These are phyloP conservation scores for Dissostichus mawsoni DNA, from an alignment of 2,113 vertebrate species.

Conservation along the genomic window DNA sequence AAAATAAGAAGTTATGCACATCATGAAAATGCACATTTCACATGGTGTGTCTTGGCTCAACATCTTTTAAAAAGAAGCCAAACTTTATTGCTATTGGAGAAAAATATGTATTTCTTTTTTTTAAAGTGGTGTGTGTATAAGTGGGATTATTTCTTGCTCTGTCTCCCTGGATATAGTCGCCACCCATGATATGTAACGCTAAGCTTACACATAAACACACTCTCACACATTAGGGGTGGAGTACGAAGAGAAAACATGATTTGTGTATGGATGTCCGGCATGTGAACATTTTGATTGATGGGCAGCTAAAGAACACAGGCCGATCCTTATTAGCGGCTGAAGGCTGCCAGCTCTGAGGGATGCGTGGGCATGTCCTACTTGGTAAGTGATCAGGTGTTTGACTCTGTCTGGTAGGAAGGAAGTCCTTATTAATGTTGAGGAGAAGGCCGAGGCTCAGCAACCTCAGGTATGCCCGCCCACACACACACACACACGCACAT, in stretches of 20 bases:
- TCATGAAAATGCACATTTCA: slow-evolving; percentile 79
- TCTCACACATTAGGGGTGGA: slow-evolving; percentile 60
- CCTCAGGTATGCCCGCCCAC: slow-evolving; percentile 80
- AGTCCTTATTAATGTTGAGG: slow-evolving; percentile 81
- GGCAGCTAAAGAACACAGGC: slow-evolving; percentile 70
- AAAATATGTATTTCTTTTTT: slow-evolving; percentile 49
- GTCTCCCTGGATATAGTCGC: slow-evolving; percentile 49
- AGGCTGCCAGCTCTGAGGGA: slow-evolving; percentile 73
- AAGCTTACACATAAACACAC: slow-evolving; percentile 59
- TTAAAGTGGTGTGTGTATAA: slow-evolving; percentile 54
- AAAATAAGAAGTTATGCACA: slow-evolving; percentile 76
- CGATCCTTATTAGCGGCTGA: slow-evolving; percentile 67
- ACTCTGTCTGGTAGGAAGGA: slow-evolving; percentile 84
- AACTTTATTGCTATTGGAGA: slow-evolving; percentile 58
- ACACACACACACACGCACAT: slow-evolving; percentile 50
- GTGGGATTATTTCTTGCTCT: slow-evolving; percentile 59
- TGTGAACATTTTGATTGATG: slow-evolving; percentile 72
- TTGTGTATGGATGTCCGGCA: slow-evolving; percentile 69
- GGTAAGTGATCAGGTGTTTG: slow-evolving; percentile 82
- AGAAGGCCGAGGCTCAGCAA: slow-evolving; percentile 76
- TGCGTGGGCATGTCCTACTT: slow-evolving; percentile 76
- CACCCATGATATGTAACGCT: slow-evolving; percentile 64
- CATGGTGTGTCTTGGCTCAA: slow-evolving; percentile 73
- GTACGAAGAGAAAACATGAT: slow-evolving; percentile 68
- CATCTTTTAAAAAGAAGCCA: slow-evolving; percentile 60